These are phyloP conservation scores for Athripsodes cinereus DNA, from an alignment of 2,888 invertebrate genomes.

Conservation along the genomic window DNA sequence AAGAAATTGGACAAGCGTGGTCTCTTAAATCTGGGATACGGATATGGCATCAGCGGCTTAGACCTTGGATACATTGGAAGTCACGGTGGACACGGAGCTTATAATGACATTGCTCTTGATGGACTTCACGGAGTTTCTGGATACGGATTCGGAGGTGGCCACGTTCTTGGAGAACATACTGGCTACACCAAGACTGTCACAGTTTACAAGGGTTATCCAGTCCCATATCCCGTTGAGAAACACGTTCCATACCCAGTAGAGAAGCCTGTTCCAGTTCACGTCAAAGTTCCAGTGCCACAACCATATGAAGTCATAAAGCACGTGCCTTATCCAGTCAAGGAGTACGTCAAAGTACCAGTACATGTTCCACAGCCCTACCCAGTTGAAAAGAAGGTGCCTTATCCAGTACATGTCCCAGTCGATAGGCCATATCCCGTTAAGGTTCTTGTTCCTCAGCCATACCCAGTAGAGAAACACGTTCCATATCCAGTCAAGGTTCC, in stretches of 20 bases:
- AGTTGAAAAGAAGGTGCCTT: conserved; percentile 70
- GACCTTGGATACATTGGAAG: conserved; percentile 67
- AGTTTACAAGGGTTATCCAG: conserved; percentile 58
- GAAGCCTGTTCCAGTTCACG: conserved; percentile 60
- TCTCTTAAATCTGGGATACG: conserved; percentile 71
- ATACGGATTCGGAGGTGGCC: conserved; percentile 28
- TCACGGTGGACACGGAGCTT: conserved; percentile 45
- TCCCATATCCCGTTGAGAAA: conserved; percentile 59
- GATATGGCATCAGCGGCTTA: conserved; percentile 69
- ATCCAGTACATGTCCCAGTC: conserved; percentile 64
- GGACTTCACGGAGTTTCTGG: conserved; percentile 29
- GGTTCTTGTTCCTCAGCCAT: conserved; percentile 71
- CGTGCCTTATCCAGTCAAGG: conserved; percentile 68
- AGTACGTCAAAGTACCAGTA: conserved; percentile 71
- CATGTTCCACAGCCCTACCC: conserved; percentile 73
- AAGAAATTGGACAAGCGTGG: conserved; percentile 82
- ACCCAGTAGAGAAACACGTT: conserved; percentile 71
- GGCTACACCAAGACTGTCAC: conserved; percentile 60
- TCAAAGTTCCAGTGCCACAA: conserved; percentile 63
- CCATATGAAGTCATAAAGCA: conserved; percentile 67
- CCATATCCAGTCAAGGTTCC: conserved; percentile 70
- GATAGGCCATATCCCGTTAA: conserved; percentile 75
- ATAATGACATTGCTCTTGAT: conserved; percentile 33
- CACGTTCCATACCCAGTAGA: conserved; percentile 59
- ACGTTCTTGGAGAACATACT: conserved; percentile 42